Evolutionary conservation across 2,888 invertebrate genomes (phyloP).

Genomic region (Apoderus coryli): DNA sequence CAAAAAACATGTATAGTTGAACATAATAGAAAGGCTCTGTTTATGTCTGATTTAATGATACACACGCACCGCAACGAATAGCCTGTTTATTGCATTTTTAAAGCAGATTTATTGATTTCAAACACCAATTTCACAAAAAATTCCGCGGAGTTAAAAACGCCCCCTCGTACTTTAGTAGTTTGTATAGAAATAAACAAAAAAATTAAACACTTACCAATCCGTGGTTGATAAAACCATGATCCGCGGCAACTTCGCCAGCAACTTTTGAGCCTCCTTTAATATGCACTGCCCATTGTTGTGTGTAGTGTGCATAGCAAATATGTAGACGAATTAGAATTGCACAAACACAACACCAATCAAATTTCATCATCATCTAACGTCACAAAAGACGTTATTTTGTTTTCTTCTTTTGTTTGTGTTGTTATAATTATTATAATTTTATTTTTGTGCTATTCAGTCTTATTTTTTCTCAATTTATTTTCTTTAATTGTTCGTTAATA

Average conservation of each 20-base stretch:
- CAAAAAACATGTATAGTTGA: too few relatives aligned
- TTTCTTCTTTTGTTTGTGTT: constrained; percentile 1
- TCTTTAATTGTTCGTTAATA: constrained; percentile 7
- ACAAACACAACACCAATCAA: constrained; percentile 22
- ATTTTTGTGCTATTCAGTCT: constrained; percentile 13
- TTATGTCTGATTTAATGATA: too few relatives aligned
- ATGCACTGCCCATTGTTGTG: constrained; percentile 78
- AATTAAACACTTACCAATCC: constrained; percentile 54
- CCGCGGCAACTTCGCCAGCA: constrained; percentile 60
- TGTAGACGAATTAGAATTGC: too few relatives aligned
- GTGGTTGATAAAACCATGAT: constrained; percentile 72
- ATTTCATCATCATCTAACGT: constrained; percentile 23
- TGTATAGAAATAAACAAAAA: neutral
- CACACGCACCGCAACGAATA: too few relatives aligned
- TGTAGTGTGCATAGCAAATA: constrained; percentile 39
- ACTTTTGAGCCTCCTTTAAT: constrained; percentile 49
- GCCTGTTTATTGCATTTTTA: too few relatives aligned
- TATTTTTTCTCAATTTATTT: constrained; percentile 6
- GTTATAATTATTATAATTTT: constrained; percentile 4
- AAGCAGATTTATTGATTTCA: too few relatives aligned
- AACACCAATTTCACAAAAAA: too few relatives aligned
- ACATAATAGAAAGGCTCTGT: too few relatives aligned
- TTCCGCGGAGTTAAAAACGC: too few relatives aligned
- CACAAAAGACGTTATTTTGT: constrained; percentile 11
- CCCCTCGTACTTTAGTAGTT: too few relatives aligned